These are phyloP conservation scores for Tenebrosternarchus preto DNA, from an alignment of 2,113 vertebrate genomes.

Conservation along the genomic window DNA sequence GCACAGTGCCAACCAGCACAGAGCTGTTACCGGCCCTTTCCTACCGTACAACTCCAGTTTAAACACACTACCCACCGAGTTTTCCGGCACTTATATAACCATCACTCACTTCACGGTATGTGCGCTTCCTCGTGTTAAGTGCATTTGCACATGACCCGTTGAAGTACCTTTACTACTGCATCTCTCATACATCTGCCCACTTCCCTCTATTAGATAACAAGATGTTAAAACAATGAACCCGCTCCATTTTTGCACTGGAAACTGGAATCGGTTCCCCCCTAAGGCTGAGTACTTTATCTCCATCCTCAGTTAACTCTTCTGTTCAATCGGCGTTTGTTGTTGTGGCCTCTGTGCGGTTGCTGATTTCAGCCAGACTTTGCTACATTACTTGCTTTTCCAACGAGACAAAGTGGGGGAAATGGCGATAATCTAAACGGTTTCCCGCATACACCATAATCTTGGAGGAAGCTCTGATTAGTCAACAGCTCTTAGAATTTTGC, in stretches of 20 bases:
- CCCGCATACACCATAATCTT: constrained; percentile 16
- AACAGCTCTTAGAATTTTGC: background rate
- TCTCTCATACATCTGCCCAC: background rate
- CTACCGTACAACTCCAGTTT: background rate
- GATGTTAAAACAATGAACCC: background rate
- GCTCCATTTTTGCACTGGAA: background rate
- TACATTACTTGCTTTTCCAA: constrained; percentile 17
- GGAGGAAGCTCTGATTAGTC: constrained; percentile 8
- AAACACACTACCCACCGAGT: constrained; percentile 25
- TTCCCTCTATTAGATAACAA: constrained; percentile 3
- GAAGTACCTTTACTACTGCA: background rate
- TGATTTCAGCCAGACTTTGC: constrained; percentile 23
- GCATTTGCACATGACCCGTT: background rate
- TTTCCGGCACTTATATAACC: constrained; percentile 35
- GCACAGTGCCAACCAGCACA: constrained; percentile 4
- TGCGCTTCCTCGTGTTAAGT: constrained; percentile 6
- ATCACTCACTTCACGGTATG: constrained; percentile 5
- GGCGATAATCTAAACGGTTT: background rate
- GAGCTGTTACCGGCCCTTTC: background rate
- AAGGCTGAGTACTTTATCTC: background rate
- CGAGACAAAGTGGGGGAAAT: background rate
- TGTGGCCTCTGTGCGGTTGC: constrained; percentile 3
- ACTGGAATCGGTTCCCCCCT: constrained; percentile 1
- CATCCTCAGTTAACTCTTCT: background rate
- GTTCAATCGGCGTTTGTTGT: background rate